Evolutionary conservation across 2,113 vertebrate species (phyloP), one percentile per base, ranked within the genome.

Genomic region (Salvator merianae): DNA sequence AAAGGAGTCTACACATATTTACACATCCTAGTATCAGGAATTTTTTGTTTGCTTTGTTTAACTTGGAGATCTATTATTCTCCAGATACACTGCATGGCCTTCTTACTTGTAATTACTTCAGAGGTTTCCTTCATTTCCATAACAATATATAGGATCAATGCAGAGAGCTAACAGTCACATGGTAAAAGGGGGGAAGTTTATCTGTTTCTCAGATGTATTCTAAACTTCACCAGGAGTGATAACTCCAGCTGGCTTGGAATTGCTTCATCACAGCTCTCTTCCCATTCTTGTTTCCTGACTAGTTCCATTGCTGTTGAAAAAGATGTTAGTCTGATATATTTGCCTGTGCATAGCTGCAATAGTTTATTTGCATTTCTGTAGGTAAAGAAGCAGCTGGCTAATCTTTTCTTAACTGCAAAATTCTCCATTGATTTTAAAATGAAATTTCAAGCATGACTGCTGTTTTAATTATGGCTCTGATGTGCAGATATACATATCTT

Each of bases 331-430:
- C 16, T 32, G 32, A 69, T 36, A 7, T 71, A 71, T 38, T 71
- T 36, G 13, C 24, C 34, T 36, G 32, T 71, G 34, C 1, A 36
- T 24, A 38, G 7, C 34, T 71, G 34, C 69, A 71, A 5, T 38
- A 34, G 32, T 34, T 69, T 34, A 34, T 69, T 32, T 20, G n/a
- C 32, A 14, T 14, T 69, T 69, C 68, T 20, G 32, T 69, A 34
- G 32, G 14, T 84, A 77, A 85, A 40, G 89, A 85, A 5, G 6
- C 78, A 78, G 88, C 75, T 7, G 6, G 77, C 74, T 63, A 20
- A 55, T 69, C 36, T 7, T n/a, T 75, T 88, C 72, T 14, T 76
- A 74, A n/a, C 66, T 68, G 66, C 8, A 55, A 32, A 32, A n/a
- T 32, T 32, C 30, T 32, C 12, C n/a, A 66, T n/a, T 66, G 65